Conservation (phyloP, 1,140 invertebrate species). For the Ostrea edulis region DNA sequence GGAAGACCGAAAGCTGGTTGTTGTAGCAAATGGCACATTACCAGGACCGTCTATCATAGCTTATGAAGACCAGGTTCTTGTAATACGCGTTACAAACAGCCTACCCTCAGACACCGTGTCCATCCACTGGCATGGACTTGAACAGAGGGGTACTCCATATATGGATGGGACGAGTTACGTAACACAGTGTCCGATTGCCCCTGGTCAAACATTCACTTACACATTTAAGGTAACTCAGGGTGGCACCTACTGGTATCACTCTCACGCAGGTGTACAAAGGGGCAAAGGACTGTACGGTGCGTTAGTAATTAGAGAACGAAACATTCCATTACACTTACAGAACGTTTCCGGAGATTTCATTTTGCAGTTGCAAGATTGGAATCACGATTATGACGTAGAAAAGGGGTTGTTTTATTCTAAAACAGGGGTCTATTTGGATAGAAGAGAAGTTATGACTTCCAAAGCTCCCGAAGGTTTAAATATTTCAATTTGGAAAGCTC, state of each 20-base stretch:
- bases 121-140: slow-evolving; percentile 93
- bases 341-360: slow-evolving; percentile 58
- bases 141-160: slow-evolving; percentile 89
- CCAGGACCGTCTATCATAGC: slow-evolving; percentile 82
- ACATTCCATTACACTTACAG: neutral
- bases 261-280: slow-evolving; percentile 57
- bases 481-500: slow-evolving; percentile 51
- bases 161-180: slow-evolving; percentile 94
- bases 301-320: slow-evolving; percentile 59
- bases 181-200: slow-evolving; percentile 94
- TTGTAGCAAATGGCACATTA: slow-evolving; percentile 60
- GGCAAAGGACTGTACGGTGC: slow-evolving; percentile 59
- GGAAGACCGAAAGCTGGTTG: slow-evolving; percentile 46
- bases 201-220: slow-evolving; percentile 91
- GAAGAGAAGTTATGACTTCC: neutral
- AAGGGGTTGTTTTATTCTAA: neutral
- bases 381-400: slow-evolving; percentile 47
- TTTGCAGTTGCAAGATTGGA: slow-evolving; percentile 69
- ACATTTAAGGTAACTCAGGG: slow-evolving; percentile 53
- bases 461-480: slow-evolving; percentile 39
- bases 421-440: neutral
- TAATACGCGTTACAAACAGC: slow-evolving; percentile 91
- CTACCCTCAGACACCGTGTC: slow-evolving; percentile 84
- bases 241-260: slow-evolving; percentile 65
- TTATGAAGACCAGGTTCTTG: slow-evolving; percentile 89